phyloP scores from a whole-genome alignment of 2,113 vertebrate species.

The Spea multiplicata region DNA sequence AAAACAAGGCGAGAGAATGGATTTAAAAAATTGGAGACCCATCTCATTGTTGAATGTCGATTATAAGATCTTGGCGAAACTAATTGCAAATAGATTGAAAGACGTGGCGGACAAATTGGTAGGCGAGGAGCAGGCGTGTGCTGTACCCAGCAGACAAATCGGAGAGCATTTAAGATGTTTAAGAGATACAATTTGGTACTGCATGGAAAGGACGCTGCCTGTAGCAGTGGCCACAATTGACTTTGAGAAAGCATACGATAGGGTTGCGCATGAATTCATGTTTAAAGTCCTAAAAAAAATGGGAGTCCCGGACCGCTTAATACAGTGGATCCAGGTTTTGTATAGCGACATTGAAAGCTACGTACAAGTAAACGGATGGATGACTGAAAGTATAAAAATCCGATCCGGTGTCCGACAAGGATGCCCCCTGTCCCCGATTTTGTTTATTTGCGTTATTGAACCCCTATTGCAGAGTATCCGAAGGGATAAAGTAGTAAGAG shows the following conservation, averaged over 20 bases:
- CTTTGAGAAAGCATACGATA: slow-evolving; percentile 10
- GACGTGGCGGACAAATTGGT: too few species aligned
- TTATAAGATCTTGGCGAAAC: too few species aligned
- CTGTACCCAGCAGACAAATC: too few species aligned
- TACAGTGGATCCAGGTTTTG: background rate
- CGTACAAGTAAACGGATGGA: background rate
- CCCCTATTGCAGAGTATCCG: background rate
- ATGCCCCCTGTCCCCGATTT: background rate
- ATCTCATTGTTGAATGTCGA: background rate
- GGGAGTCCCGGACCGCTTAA: background rate
- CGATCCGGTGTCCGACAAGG: background rate
- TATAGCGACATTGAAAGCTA: background rate
- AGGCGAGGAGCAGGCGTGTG: too few species aligned
- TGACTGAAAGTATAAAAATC: background rate
- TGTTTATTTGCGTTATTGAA: background rate
- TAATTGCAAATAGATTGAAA: too few species aligned
- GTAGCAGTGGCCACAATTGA: background rate
- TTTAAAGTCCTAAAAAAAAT: background rate
- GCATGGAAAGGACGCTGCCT: background rate
- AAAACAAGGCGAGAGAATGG: background rate
- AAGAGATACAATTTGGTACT: background rate
- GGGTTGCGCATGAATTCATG: background rate
- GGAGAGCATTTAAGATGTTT: too few species aligned
- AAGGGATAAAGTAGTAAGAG: background rate
- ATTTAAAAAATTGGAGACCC: background rate